A percentile compares a stretch with the other conserved stretches of the same genome.
Conservation (phyloP, 35 echinoderm and acorn worm species). For the Holothuria glaberrima region DNA sequence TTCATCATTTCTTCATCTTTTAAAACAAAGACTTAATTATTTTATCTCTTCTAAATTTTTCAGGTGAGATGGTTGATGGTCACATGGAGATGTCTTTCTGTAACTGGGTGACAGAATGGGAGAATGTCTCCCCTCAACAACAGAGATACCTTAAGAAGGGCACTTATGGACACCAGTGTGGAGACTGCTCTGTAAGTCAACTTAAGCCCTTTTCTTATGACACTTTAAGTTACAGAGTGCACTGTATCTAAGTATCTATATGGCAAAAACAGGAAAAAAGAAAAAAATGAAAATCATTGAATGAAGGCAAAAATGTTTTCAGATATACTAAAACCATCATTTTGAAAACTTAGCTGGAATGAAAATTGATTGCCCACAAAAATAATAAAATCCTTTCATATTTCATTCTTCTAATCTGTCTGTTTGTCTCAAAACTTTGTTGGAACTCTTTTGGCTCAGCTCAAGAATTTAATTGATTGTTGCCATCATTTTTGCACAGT, state of each 20-base stretch:
- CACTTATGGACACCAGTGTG: slow-evolving; percentile 13
- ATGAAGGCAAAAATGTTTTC: too few species aligned
- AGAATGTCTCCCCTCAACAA: slow-evolving; percentile 9
- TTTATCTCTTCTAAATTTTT: background rate
- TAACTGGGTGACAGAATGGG: slow-evolving; percentile 42
- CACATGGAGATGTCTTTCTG: slow-evolving; percentile 33
- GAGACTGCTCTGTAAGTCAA: slow-evolving; percentile 7
- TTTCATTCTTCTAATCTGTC: too few species aligned
- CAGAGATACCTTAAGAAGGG: slow-evolving; percentile 25
- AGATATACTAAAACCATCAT: too few species aligned
- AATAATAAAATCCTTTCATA: too few species aligned
- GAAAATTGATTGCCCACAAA: too few species aligned
- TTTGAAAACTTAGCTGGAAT: too few species aligned
- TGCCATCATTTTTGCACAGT: too few species aligned
- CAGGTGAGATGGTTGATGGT: background rate
- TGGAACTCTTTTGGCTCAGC: too few species aligned
- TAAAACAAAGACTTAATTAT: background rate
- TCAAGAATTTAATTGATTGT: too few species aligned
- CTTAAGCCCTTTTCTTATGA: background rate
- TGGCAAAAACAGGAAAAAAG: background rate
- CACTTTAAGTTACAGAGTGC: too few species aligned
- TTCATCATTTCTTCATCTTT: background rate
- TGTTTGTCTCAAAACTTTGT: too few species aligned
- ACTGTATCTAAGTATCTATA: background rate
- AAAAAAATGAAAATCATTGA: too few species aligned